Evolutionary conservation across 2,888 invertebrate species (phyloP).

Genomic region (Pimpla rufipes): DNA sequence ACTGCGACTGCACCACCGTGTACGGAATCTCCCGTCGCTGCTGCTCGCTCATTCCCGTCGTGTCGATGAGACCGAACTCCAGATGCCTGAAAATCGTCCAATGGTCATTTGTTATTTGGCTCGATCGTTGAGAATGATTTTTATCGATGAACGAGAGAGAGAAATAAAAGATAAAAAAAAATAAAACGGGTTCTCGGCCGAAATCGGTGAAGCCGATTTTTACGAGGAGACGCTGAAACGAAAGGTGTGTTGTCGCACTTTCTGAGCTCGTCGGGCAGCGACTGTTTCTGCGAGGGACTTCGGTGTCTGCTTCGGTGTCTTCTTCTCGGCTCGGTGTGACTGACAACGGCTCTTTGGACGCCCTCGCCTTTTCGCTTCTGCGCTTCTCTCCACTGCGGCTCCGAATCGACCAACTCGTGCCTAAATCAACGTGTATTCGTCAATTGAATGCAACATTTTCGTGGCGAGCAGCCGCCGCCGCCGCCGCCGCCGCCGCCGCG

Average conservation of each 20-base stretch:
- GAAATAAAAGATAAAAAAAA: too few relatives aligned
- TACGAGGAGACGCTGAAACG: neutral
- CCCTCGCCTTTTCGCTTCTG: conserved; percentile 90
- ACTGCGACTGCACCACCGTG: conserved; percentile 92
- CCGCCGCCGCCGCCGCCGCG: too few relatives aligned
- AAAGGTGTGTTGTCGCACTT: conserved; percentile 77
- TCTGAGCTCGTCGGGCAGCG: conserved; percentile 83
- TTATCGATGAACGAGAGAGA: too few relatives aligned
- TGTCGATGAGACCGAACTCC: conserved; percentile 95
- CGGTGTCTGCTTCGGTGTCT: conserved; percentile 83
- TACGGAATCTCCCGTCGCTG: conserved; percentile 95
- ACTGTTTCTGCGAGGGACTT: conserved; percentile 84
- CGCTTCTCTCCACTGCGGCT: conserved; percentile 95
- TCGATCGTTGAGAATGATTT: too few relatives aligned
- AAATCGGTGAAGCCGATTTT: too few relatives aligned
- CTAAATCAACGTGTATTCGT: conserved; percentile 77
- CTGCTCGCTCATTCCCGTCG: conserved; percentile 95
- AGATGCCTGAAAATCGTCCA: conserved; percentile 88
- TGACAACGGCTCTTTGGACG: conserved; percentile 84
- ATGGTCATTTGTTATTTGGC: neutral
- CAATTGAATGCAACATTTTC: too few relatives aligned
- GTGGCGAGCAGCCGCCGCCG: too few relatives aligned
- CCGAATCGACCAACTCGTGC: conserved; percentile 93
- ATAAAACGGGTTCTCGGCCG: too few relatives aligned
- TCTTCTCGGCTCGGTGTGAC: conserved; percentile 81